Percentiles rank a stretch among this genome's conserved stretches.
Conservation (phyloP, 1,140 invertebrate genomes). For the Pantala flavescens region DNA sequence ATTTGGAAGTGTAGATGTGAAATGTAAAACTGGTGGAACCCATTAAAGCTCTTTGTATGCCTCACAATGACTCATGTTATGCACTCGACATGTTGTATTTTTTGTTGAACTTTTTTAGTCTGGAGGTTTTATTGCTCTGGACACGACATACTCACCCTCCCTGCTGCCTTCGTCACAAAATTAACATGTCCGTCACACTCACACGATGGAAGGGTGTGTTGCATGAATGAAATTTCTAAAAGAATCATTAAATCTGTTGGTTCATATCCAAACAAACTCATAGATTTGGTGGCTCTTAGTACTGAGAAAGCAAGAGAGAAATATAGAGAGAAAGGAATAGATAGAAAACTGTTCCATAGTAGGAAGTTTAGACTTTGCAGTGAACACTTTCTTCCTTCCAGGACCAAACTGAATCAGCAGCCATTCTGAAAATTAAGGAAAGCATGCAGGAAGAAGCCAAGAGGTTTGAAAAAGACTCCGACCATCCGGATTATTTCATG, state of each 20-base stretch:
- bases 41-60: constrained; percentile 22
- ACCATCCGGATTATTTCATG: constrained; percentile 94
- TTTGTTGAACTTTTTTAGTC: constrained; percentile 13
- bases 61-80: constrained; percentile 21
- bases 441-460: constrained; percentile 99
- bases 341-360: constrained; percentile 19
- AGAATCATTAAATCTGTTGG: constrained; percentile 10
- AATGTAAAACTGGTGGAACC: constrained; percentile 20
- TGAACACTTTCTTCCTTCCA: constrained; percentile 46
- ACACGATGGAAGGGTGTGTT: constrained; percentile 24
- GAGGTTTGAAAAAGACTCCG: constrained; percentile 97
- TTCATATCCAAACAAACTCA: constrained; percentile 10
- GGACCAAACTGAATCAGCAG: constrained; percentile 96
- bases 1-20: constrained; percentile 16
- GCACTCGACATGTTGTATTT: constrained; percentile 8
- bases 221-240: constrained; percentile 21
- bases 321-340: constrained; percentile 8
- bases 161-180: constrained; percentile 23
- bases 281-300: constrained; percentile 9
- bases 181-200: constrained; percentile 25
- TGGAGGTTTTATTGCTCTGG: constrained; percentile 5
- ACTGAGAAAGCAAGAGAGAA: constrained; percentile 10
- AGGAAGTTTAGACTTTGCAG: constrained; percentile 24
- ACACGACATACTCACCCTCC: constrained; percentile 18
- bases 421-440: constrained; percentile 99